A percentile compares a stretch with the other conserved stretches of the same genome.
Conservation (phyloP, 2,888 invertebrate species). For the Lepidochrysops patricia region DNA sequence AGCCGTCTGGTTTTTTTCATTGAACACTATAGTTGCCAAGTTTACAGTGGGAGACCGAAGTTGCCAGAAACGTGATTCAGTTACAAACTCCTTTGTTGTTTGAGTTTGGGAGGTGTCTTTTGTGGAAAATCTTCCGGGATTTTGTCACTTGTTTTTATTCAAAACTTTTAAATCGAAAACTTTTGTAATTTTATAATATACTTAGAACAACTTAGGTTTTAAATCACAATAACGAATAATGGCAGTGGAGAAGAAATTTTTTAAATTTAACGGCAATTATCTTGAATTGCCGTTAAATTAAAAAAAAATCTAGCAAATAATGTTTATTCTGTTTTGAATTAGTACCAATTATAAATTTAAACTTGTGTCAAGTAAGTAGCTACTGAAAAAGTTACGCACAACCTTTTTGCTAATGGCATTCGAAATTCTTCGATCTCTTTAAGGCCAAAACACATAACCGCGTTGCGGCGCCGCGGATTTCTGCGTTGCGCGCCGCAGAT, state of each 20-base stretch:
- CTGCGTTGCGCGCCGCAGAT: too few species aligned
- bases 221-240: not conserved
- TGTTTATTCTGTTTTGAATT: too few species aligned
- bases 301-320: not conserved
- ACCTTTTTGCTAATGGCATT: too few species aligned
- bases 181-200: not conserved
- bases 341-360: too few species aligned
- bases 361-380: too few species aligned
- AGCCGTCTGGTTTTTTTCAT: constrained; percentile 5
- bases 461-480: too few species aligned
- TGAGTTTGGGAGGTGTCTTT: constrained; percentile 19
- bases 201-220: not conserved
- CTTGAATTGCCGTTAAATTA: not conserved
- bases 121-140: constrained; percentile 17
- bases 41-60: constrained; percentile 4
- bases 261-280: not conserved
- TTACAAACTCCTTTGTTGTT: constrained; percentile 20
- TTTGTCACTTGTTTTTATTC: constrained; percentile 15
- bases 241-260: too few species aligned
- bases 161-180: constrained; percentile 1
- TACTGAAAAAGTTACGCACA: too few species aligned
- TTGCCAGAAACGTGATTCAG: constrained; percentile 17
- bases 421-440: too few species aligned
- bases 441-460: too few species aligned
- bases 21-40: constrained; percentile 10